phyloP scores from a whole-genome alignment of 2,113 vertebrate species.

The Caretta caretta region DNA sequence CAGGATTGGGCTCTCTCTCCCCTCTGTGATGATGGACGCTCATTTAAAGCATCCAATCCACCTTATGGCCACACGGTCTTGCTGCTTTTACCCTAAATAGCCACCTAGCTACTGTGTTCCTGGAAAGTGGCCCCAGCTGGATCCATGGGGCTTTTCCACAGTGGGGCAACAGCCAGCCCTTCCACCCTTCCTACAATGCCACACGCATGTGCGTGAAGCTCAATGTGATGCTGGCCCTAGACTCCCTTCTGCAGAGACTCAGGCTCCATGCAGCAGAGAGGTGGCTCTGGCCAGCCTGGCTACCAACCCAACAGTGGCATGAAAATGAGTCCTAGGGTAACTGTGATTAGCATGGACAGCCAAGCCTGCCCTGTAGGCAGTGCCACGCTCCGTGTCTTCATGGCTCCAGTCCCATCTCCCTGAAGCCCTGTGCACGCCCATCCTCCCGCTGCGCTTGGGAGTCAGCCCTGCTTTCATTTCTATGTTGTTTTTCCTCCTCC shows the following conservation, averaged over 20 bases:
- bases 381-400: neutral
- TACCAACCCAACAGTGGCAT: neutral
- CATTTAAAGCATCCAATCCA: fast-evolving
- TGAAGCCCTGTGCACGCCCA: neutral
- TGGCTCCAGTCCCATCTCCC: neutral
- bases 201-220: neutral
- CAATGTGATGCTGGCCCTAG: conserved; percentile 18
- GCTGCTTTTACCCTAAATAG: neutral
- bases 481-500: neutral
- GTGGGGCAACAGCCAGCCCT: neutral
- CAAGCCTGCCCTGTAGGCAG: neutral
- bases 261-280: neutral
- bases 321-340: neutral
- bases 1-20: neutral
- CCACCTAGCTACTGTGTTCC: neutral
- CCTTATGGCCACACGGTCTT: fast-evolving
- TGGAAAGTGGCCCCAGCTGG: neutral
- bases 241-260: neutral
- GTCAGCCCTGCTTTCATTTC: neutral
- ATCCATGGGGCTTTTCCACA: neutral
- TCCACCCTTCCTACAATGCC: neutral
- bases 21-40: fast-evolving
- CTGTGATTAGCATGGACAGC: neutral
- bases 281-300: neutral
- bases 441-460: neutral